Percentiles rank a stretch among this genome's conserved stretches.
These are phyloP conservation scores for Turdus rufiventris DNA, from an alignment of 2,113 vertebrate genomes.

Conservation along the genomic window DNA sequence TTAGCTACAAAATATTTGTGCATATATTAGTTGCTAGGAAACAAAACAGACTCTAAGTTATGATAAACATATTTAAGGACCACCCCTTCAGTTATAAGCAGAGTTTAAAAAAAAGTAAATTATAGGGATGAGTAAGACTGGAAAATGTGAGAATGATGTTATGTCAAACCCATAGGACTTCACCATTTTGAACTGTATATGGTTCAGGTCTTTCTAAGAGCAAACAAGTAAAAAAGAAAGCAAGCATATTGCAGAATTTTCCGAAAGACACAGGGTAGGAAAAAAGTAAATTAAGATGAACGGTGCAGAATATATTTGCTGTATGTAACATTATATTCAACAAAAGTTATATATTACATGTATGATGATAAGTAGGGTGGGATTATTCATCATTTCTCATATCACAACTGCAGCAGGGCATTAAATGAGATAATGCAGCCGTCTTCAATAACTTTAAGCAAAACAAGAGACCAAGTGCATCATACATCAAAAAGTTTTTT, in stretches of 20 bases:
- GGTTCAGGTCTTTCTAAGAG: neutral
- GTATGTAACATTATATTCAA: neutral
- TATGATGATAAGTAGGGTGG: neutral
- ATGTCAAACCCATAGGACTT: neutral
- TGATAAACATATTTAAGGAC: neutral
- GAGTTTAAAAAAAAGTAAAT: neutral
- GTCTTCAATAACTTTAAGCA: neutral
- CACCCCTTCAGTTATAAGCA: neutral
- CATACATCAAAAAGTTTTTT: neutral
- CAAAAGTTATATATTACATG: neutral
- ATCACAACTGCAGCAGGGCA: neutral
- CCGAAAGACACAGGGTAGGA: fast-evolving
- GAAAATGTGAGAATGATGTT: neutral
- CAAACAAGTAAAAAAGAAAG: neutral
- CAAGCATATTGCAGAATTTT: neutral
- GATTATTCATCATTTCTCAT: neutral
- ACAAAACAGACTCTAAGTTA: neutral
- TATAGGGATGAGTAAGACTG: neutral
- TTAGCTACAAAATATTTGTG: neutral
- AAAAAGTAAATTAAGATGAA: neutral
- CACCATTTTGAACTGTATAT: neutral
- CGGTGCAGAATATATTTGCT: neutral
- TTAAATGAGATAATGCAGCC: neutral
- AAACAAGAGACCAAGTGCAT: neutral
- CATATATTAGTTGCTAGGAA: neutral